A percentile compares a stretch with the other conserved stretches of the same genome.
These are phyloP conservation scores for Oceanodroma leucorhoa DNA, from an alignment of 2,797 vertebrate species.

Conservation along the genomic window DNA sequence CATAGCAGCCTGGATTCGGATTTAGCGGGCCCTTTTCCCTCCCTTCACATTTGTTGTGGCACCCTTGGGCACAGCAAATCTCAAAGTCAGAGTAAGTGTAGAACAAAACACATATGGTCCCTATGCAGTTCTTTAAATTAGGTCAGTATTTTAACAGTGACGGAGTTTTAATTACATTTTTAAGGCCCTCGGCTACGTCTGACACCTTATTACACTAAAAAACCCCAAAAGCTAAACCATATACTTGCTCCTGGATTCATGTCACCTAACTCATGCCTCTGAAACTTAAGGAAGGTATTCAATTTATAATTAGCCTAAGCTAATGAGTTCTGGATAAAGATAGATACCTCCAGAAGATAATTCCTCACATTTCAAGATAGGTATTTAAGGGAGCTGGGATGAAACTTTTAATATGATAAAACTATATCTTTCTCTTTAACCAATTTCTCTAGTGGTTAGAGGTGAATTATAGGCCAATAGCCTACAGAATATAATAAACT, in stretches of 20 bases:
- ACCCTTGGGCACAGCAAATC: not conserved
- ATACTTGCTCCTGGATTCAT: not conserved
- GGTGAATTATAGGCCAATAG: not conserved
- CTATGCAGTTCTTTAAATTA: not conserved
- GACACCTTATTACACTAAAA: not conserved
- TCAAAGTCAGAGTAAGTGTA: not conserved
- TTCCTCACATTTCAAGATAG: not conserved
- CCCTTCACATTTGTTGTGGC: not conserved
- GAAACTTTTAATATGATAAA: not conserved
- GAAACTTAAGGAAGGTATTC: fast-evolving
- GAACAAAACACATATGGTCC: not conserved
- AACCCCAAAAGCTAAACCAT: fast-evolving
- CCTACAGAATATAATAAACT: not conserved
- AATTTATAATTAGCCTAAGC: fast-evolving
- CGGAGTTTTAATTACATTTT: not conserved
- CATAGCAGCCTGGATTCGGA: not conserved
- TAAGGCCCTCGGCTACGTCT: fast-evolving
- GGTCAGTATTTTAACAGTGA: not conserved
- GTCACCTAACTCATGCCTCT: not conserved
- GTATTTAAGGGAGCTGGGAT: not conserved
- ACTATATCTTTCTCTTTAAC: too few relatives aligned
- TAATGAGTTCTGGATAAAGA: not conserved
- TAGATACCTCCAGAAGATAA: not conserved
- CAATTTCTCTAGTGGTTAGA: not conserved
- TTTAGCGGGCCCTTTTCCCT: not conserved